Percentiles rank a stretch among this genome's conserved stretches.
Conservation (phyloP, 2,797 vertebrate genomes). For the Tenualosa thibaudeaui region DNA sequence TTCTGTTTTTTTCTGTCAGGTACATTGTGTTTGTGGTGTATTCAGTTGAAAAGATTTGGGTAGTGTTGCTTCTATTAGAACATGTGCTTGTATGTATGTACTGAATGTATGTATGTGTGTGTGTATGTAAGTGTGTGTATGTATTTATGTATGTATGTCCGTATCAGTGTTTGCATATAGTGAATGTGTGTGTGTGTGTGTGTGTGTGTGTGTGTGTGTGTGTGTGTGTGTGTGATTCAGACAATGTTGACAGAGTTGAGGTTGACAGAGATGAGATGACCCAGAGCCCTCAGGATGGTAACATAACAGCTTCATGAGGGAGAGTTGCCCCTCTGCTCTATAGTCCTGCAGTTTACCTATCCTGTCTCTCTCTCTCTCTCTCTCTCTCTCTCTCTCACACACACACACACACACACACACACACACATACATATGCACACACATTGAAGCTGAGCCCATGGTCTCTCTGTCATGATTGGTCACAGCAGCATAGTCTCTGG, state of each 20-base stretch:
- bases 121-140: background rate
- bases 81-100: background rate
- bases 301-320: background rate
- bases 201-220: background rate
- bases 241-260: background rate
- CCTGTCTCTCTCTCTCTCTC: too few relatives aligned
- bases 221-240: background rate
- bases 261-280: background rate
- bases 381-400: background rate
- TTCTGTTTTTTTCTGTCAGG: conserved; percentile 19
- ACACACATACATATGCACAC: conserved; percentile 19
- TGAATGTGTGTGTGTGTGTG: background rate
- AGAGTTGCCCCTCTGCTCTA: background rate
- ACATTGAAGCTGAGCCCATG: background rate
- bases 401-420: conserved; percentile 29
- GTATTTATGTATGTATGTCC: background rate
- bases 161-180: too few relatives aligned
- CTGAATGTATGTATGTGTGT: background rate
- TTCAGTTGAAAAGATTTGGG: conserved; percentile 33
- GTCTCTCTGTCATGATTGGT: conserved; percentile 37
- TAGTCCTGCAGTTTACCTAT: too few relatives aligned
- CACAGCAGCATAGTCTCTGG: conserved; percentile 26
- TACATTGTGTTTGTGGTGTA: conserved; percentile 24
- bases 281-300: background rate
- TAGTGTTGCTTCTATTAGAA: conserved; percentile 36